Base-by-base conservation (phyloP, 2,888 invertebrate genomes). In the Diachrysia chrysitis region DNA sequence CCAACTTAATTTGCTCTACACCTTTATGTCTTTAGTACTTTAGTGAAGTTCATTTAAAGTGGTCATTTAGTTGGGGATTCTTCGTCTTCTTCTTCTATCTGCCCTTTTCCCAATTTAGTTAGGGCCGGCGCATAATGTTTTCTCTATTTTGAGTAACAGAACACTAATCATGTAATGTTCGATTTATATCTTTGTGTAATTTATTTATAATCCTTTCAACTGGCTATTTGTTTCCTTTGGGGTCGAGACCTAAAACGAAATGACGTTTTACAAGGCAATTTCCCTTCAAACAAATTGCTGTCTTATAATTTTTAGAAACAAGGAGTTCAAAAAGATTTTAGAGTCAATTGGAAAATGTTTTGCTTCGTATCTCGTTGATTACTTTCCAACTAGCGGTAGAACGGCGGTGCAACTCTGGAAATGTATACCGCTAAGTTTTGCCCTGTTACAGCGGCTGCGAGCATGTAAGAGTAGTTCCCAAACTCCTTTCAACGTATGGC, bases 291-390 rank as follows among this genome's bases (percentile, higher is more conserved):
- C 32, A 23, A 42, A 58, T 51, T 58, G 53, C 48, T 53, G 59
- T 53, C 48, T 62, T 61, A 73, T 73, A 73, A 66, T 73, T 74
- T 69, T 76, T 61, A 42, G 46, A 71, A 72, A 66, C 60, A 78
- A 79, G 42, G 59, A 71, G 56, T 64, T 71, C 60, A 48, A 14
- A 69, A 63, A 81, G 79, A 79, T 82, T 86, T 83, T 78, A 83
- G 82, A 85, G 83, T 78, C 81, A 84, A 76, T 86, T 86, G 70
- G 82, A 79, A 82, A 86, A 86, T 87, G 86, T 90, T 90, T 86
- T 85, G 85, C 86, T 83, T 84, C 83, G 79, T 79, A 78, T 79
- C 84, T 83, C 82, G 79, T 84, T 90, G 90, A 92, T 92, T 90
- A 90, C 90, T 92, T 91, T 74, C 60, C 74, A 86, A 88, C 88